Percentiles rank a stretch among this genome's conserved stretches.
These are phyloP conservation scores for Paracyclopina nana DNA, from an alignment of 1,140 invertebrate species.

Conservation along the genomic window DNA sequence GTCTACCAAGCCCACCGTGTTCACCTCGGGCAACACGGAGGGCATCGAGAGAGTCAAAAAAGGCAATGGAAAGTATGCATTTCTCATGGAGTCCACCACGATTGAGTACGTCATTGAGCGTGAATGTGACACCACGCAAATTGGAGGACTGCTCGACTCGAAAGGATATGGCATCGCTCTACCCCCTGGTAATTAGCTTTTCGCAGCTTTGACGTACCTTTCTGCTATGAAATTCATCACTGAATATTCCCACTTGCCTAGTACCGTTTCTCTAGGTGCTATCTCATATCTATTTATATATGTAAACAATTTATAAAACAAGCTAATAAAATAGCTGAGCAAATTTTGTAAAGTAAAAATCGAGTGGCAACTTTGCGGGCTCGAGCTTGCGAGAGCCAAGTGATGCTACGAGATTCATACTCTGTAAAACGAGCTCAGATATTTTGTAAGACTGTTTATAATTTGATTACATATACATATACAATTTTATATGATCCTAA, in stretches of 20 bases:
- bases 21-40: constrained; percentile 36
- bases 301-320: too few relatives aligned
- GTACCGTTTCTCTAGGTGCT: not conserved
- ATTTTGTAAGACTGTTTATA: too few relatives aligned
- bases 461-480: too few relatives aligned
- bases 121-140: constrained; percentile 71
- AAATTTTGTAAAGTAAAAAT: too few relatives aligned
- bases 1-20: constrained; percentile 56
- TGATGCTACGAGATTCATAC: not conserved
- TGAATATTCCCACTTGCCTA: not conserved
- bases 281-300: too few relatives aligned
- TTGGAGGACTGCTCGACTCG: constrained; percentile 68
- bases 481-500: too few relatives aligned
- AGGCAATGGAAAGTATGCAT: constrained; percentile 27
- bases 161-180: constrained; percentile 86
- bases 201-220: not conserved
- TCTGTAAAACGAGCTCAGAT: too few relatives aligned
- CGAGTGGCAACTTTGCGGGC: too few relatives aligned
- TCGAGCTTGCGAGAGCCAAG: too few relatives aligned
- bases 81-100: constrained; percentile 31
- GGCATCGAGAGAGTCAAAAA: constrained; percentile 30
- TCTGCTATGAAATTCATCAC: not conserved
- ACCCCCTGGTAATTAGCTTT: constrained; percentile 51
- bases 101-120: constrained; percentile 44
- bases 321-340: too few relatives aligned